Percentiles rank a stretch among this genome's conserved stretches.
These are phyloP conservation scores for Athetis lepigone DNA, from an alignment of 2,888 invertebrate species.

Conservation along the genomic window DNA sequence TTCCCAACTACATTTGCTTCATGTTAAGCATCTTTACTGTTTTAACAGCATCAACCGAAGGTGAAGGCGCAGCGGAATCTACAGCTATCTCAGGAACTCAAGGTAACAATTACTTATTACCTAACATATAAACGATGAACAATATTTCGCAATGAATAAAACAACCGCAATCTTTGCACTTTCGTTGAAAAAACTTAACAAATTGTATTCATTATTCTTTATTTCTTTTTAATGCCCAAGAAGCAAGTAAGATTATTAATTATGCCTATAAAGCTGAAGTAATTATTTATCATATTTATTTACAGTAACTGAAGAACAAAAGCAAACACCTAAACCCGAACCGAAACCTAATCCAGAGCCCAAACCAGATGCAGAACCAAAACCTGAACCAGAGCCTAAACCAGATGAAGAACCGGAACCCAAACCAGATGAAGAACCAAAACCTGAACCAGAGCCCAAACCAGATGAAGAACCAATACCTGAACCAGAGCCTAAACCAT, in stretches of 20 bases:
- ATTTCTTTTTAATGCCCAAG: too few species aligned
- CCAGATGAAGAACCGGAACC: too few species aligned
- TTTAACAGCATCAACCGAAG: not conserved
- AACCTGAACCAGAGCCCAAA: not conserved
- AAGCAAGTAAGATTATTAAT: too few species aligned
- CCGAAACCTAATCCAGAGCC: too few species aligned
- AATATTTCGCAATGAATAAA: not conserved
- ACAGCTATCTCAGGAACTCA: not conserved
- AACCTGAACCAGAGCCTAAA: too few species aligned
- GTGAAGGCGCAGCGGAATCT: not conserved
- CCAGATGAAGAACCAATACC: not conserved
- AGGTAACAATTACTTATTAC: not conserved
- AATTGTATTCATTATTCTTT: too few species aligned
- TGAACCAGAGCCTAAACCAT: not conserved
- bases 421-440: too few species aligned
- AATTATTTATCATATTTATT: too few species aligned
- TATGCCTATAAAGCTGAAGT: too few species aligned
- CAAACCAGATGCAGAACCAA: too few species aligned
- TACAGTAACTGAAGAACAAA: not conserved
- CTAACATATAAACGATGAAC: not conserved
- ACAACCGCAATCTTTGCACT: not conserved
- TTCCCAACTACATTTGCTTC: not conserved
- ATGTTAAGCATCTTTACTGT: not conserved
- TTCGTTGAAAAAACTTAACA: not conserved
- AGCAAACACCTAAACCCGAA: too few species aligned